Percentiles rank a stretch among this genome's conserved stretches.
These are phyloP conservation scores for Aspidoscelis tigris DNA, from an alignment of 2,113 vertebrate genomes.

Conservation along the genomic window DNA sequence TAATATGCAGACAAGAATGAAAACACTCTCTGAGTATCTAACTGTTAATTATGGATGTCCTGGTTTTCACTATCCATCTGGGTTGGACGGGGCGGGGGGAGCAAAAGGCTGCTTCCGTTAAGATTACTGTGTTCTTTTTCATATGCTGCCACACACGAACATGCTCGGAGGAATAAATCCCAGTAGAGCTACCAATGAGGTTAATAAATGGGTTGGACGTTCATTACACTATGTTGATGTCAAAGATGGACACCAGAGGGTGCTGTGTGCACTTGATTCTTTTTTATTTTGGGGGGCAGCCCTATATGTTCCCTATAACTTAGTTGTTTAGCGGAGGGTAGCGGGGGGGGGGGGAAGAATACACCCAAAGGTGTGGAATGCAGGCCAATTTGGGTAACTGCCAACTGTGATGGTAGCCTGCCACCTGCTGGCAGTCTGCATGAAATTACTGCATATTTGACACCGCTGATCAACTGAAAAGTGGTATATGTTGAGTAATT, in stretches of 20 bases:
- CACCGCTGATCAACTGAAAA: neutral
- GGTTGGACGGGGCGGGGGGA: constrained; percentile 33
- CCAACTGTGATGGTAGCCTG: neutral
- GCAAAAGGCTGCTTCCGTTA: neutral
- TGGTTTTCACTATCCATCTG: constrained; percentile 54
- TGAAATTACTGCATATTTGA: neutral
- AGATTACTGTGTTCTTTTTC: constrained; percentile 25
- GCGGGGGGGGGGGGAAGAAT: neutral
- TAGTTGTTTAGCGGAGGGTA: neutral
- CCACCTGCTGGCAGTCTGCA: neutral
- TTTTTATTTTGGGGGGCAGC: neutral
- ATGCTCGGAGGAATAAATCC: neutral
- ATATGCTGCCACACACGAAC: neutral
- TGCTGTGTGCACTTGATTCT: neutral
- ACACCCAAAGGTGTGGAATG: neutral
- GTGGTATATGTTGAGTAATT: too few relatives aligned
- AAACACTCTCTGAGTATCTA: constrained; percentile 45
- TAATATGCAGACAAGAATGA: constrained; percentile 50
- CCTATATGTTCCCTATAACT: neutral
- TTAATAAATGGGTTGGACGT: neutral
- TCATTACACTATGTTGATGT: neutral
- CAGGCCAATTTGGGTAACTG: neutral
- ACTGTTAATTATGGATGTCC: constrained; percentile 63
- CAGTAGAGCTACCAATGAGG: rapidly evolving
- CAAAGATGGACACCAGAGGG: neutral